Conservation (phyloP, 2,888 invertebrate species). For the Platycheirus albimanus region DNA sequence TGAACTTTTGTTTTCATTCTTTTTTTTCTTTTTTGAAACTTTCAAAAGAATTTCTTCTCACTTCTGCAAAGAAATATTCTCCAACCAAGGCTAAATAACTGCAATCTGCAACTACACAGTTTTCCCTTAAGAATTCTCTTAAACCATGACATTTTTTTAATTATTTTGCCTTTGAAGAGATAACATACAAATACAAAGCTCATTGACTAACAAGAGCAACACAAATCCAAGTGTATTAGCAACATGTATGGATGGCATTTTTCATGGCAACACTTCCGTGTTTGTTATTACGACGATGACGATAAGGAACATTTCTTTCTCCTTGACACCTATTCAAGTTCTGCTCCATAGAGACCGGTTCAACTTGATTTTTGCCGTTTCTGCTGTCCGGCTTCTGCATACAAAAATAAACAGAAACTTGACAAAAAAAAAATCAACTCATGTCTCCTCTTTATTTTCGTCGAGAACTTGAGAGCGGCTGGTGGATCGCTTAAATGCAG, state of each 20-base stretch:
- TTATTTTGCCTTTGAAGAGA: constrained; percentile 23
- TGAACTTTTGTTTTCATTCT: constrained; percentile 73
- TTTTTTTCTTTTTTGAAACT: constrained; percentile 8
- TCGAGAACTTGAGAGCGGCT: not conserved
- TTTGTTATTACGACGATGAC: constrained; percentile 43
- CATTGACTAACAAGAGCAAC: too few species aligned
- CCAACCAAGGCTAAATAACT: not conserved
- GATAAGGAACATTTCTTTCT: constrained; percentile 73
- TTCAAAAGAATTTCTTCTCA: constrained; percentile 27
- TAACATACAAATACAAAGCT: not conserved
- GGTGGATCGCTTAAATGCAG: not conserved
- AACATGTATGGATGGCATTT: constrained; percentile 51
- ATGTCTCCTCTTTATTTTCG: constrained; percentile 19
- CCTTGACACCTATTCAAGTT: constrained; percentile 74
- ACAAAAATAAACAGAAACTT: constrained; percentile 21
- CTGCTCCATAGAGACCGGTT: constrained; percentile 68
- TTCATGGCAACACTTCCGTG: constrained; percentile 67
- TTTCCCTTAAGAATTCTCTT: constrained; percentile 12
- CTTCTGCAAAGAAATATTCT: constrained; percentile 28
- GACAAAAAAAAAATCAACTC: not conserved
- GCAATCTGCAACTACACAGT: not conserved
- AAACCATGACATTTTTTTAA: constrained; percentile 1
- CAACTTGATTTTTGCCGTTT: constrained; percentile 62
- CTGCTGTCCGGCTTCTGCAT: not conserved
- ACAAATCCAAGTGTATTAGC: constrained; percentile 28